Base-by-base conservation (phyloP, 2,797 vertebrate species). In the Hipposideros larvatus region DNA sequence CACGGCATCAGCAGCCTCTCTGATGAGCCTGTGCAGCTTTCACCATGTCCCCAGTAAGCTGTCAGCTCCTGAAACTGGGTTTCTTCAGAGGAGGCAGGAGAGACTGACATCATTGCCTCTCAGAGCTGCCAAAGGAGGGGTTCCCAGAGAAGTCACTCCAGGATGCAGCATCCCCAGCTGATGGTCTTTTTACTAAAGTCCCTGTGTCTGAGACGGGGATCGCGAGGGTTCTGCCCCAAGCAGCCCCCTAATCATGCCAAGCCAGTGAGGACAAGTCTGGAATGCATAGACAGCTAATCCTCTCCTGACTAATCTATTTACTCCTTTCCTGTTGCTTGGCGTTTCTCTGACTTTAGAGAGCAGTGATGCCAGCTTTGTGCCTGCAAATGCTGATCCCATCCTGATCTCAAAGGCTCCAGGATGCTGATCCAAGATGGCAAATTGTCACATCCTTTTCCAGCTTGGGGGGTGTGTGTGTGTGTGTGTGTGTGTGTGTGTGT, bases 1-100 rank as follows among this genome's bases (percentile, higher is more conserved):
- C 4, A 18, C 0, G 1, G 11, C 0, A 2, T 7, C 18, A 21
- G 8, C 10, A 16, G 57, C 74, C 46, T 57, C 31, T n/a, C 31
- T n/a, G 48, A 28, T 0, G 10, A 51, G 31, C 21, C 66, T 24
- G 59, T 2, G 8, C 2, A 4, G n/a, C 43, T 26, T n/a, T 61
- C 1, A 31, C 13, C 37, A 11, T 11, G 46, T 41, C 26, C 48
- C 63, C 22, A 37, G n/a, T 34, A 41, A 57, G 61, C 24, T 78
- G 11, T n/a, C 75, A 6, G 57, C 19, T 24, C 31, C 43, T 28
- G 26, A 28, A 19, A 2, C 24, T 8, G 21, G 41, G 24, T 16
- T 92, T 61, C 53, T 14, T 70, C 53, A 51, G 53, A 21, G 48
- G 43, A 80, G 41, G 21, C 4, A 7, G 53, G 61, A 94, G 26